A percentile compares a stretch with the other conserved stretches of the same genome.
Conservation (phyloP, 2,113 vertebrate species). For the Phalacrocorax carbo region DNA sequence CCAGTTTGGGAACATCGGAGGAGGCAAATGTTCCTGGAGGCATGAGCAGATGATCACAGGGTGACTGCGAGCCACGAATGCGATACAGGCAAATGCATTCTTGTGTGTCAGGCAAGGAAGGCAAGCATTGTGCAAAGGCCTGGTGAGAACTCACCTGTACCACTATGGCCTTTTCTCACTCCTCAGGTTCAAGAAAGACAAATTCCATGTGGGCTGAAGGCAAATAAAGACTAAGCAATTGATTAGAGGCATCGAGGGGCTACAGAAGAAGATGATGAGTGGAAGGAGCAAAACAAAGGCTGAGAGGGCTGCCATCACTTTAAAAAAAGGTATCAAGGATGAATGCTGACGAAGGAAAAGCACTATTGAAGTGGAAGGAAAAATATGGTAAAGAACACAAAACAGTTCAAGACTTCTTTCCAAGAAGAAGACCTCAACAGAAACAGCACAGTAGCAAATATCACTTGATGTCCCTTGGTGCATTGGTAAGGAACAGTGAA, state of each 20-base stretch:
- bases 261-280: not conserved
- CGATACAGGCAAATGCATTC: too few relatives aligned
- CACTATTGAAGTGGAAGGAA: not conserved
- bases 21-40: too few relatives aligned
- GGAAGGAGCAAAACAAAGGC: not conserved
- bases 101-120: too few relatives aligned
- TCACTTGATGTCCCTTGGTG: not conserved
- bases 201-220: not conserved
- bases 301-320: not conserved
- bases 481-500: not conserved
- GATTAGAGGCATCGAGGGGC: not conserved
- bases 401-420: not conserved
- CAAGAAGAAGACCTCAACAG: not conserved
- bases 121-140: too few relatives aligned
- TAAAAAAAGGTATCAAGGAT: not conserved
- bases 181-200: too few relatives aligned
- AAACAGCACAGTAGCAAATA: not conserved
- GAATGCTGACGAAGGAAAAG: not conserved
- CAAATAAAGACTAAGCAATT: not conserved
- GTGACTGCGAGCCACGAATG: too few relatives aligned
- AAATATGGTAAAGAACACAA: not conserved
- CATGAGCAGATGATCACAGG: too few relatives aligned
- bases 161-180: too few relatives aligned
- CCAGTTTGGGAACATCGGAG: too few relatives aligned
- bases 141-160: too few relatives aligned